Conservation (phyloP, 2,797 vertebrate genomes). For the Rhabdomys pumilio region DNA sequence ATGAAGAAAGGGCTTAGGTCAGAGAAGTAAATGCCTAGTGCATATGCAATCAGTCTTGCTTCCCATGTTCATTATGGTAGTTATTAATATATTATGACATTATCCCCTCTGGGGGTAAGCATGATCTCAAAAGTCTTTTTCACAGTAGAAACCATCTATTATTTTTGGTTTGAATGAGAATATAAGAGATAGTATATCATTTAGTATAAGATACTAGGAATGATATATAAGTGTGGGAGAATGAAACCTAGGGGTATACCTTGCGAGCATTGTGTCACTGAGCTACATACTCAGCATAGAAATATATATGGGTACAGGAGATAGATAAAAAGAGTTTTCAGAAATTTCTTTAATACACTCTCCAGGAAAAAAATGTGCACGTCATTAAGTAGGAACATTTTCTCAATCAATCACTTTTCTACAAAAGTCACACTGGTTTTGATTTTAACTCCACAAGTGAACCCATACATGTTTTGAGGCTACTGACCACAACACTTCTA, state of each 20-base stretch:
- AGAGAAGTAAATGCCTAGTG: background rate
- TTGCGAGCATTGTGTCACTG: background rate
- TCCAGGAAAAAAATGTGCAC: background rate
- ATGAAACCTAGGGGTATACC: background rate
- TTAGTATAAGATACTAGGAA: background rate
- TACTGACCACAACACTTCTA: background rate
- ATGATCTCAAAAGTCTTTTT: background rate
- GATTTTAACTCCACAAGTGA: background rate
- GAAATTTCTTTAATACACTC: background rate
- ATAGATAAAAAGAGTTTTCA: background rate
- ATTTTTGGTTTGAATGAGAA: background rate
- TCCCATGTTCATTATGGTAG: background rate
- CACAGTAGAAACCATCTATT: background rate
- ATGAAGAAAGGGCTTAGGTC: background rate
- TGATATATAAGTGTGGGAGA: background rate
- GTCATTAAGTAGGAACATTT: background rate
- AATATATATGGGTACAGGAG: background rate
- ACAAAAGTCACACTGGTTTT: constrained; percentile 29
- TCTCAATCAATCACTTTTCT: background rate
- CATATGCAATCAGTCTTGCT: background rate
- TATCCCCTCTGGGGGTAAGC: background rate
- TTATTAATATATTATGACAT: background rate
- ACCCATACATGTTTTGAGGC: background rate
- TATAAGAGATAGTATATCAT: background rate
- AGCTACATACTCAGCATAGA: background rate